phyloP scores from a whole-genome alignment of 2,888 invertebrate genomes.

The Cancer borealis region DNA sequence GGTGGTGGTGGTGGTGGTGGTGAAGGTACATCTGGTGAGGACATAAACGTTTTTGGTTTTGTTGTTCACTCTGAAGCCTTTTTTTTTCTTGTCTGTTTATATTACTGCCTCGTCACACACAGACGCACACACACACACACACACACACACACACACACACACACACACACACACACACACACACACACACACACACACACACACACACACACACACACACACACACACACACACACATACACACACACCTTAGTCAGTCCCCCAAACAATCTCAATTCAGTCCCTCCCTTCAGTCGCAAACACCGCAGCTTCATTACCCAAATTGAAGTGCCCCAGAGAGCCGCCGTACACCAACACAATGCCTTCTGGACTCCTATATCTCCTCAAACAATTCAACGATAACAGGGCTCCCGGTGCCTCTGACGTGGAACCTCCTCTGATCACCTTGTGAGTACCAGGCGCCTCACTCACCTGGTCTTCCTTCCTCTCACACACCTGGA shows the following conservation, averaged over 20 bases:
- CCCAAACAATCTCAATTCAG: neutral
- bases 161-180: neutral
- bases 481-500: too few relatives aligned
- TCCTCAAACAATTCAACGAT: neutral
- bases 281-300: neutral
- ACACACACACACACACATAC: neutral
- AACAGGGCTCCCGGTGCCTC: neutral
- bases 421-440: neutral
- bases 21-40: neutral
- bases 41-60: too few relatives aligned
- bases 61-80: neutral
- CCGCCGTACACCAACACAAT: neutral
- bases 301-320: constrained; percentile 1
- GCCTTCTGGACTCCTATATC: neutral
- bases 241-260: neutral
- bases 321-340: neutral
- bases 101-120: neutral
- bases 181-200: neutral
- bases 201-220: neutral
- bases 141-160: neutral
- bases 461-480: too few relatives aligned
- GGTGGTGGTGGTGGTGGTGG: neutral
- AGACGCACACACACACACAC: neutral
- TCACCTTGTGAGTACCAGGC: neutral
- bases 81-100: neutral